phyloP scores from a whole-genome alignment of 2,888 invertebrate genomes.

The Oscheius sp. region DNA sequence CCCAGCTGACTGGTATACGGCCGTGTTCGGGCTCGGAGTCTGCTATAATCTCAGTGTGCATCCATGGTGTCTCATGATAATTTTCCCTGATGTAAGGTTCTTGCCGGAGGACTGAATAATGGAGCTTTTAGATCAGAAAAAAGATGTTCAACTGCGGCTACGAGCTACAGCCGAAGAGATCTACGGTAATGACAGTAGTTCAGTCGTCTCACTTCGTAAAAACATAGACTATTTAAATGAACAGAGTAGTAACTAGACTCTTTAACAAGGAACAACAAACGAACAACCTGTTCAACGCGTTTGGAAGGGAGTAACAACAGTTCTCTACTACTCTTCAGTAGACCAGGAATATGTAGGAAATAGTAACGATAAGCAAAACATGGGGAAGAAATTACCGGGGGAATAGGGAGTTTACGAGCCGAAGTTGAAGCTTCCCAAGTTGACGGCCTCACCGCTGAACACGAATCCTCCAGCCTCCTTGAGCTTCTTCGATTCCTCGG shows the following conservation, averaged over 20 bases:
- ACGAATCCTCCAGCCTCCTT: conserved; percentile 38
- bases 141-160: conserved; percentile 2
- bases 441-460: conserved; percentile 35
- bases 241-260: too few relatives aligned
- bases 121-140: background rate
- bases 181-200: background rate
- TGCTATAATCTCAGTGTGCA: conserved; percentile 5
- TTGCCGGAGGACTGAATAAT: background rate
- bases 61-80: conserved; percentile 16
- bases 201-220: background rate
- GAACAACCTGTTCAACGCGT: background rate
- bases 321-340: background rate
- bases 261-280: too few relatives aligned
- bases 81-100: conserved; percentile 8
- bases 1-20: background rate
- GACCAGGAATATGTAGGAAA: background rate
- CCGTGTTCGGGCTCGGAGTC: conserved; percentile 5
- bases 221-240: background rate
- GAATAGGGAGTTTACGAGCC: conserved; percentile 4
- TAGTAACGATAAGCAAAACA: conserved; percentile 20
- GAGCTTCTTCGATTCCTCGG: conserved; percentile 33
- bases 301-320: background rate
- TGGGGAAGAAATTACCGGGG: background rate
- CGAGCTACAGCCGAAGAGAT: background rate
- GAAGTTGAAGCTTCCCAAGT: conserved; percentile 39